Evolutionary conservation across 2,888 invertebrate genomes (phyloP), one percentile per base, ranked within the genome.

Genomic region (Tenthredo distinguenda): DNA sequence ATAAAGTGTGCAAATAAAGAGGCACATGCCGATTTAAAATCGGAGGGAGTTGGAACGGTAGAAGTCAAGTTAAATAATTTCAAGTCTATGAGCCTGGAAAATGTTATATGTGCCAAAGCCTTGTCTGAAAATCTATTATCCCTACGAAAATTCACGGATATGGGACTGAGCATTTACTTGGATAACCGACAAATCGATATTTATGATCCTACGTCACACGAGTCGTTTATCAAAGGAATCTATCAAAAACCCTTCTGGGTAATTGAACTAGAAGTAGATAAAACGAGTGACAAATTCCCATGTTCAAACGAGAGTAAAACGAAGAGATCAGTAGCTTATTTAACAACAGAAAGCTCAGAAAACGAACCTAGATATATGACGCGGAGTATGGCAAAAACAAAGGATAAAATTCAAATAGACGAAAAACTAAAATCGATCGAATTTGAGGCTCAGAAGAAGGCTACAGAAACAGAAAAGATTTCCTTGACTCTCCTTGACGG

Each of bases 221-320:
- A 88, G 62, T 82, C 85, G 18, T 81, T 89, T 84, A 65, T 88
- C n/a, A 62, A 85, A n/a, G 87, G 86, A 37, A 81, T 88, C 5
- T 88, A 88, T 76, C 55, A 88, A 81, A 86, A 81, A 85, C 87
- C 88, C 4, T 86, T 74, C 62, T 88, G 88, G 87, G 50, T 50
- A 76, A 77, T 88, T 37, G 85, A 87, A 31, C 34, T 88, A 9
- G 86, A 88, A 87, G 86, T 88, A 31, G 58, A 87, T 84, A 85
- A 81, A 50, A 74, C 76, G 50, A 68, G 34, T 12, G 21, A 9
- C 34, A 43, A 40, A 34, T 34, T 71, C 43, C n/a, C 74, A 43
- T n/a, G 21, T 21, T 21, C 43, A 21, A 74, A 74, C n/a, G 43
- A 74, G 40, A 43, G 74, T 43, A 21, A 37, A 74, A 74, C 18